Percentiles rank a stretch among this genome's conserved stretches.
Conservation (phyloP, 2,113 vertebrate species). For the Dicentrarchus labrax region DNA sequence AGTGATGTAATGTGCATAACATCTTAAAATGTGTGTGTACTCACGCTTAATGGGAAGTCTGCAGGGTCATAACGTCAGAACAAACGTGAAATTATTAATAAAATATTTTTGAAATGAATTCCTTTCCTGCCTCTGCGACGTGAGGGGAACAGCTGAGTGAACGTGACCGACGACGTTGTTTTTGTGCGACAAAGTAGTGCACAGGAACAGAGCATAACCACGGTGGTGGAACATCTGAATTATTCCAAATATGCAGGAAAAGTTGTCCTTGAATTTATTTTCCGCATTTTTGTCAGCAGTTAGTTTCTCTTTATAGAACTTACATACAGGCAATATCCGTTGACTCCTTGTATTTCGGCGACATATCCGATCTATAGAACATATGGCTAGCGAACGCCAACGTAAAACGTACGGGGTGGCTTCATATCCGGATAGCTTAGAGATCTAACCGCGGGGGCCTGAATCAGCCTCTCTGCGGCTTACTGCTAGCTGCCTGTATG, state of each 20-base stretch:
- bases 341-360: not conserved
- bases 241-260: not conserved
- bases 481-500: constrained; percentile 38
- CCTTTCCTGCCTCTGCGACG: constrained; percentile 46
- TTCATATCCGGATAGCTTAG: fast-evolving
- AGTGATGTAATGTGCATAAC: not conserved
- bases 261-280: fast-evolving
- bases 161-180: constrained; percentile 63
- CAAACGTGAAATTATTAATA: not conserved
- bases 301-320: not conserved
- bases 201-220: not conserved
- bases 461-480: not conserved
- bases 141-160: constrained; percentile 65
- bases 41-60: constrained; percentile 34
- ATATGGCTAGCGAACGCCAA: fast-evolving
- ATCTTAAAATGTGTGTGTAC: not conserved
- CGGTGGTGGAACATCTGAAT: not conserved
- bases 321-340: constrained; percentile 48
- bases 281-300: not conserved
- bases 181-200: constrained; percentile 44
- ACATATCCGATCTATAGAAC: constrained; percentile 28
- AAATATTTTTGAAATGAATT: constrained; percentile 21
- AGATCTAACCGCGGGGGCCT: constrained; percentile 15
- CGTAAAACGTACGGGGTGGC: fast-evolving
- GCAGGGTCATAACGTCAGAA: not conserved